phyloP scores from a whole-genome alignment of 2,113 vertebrate species.

The Syngnathus typhle region DNA sequence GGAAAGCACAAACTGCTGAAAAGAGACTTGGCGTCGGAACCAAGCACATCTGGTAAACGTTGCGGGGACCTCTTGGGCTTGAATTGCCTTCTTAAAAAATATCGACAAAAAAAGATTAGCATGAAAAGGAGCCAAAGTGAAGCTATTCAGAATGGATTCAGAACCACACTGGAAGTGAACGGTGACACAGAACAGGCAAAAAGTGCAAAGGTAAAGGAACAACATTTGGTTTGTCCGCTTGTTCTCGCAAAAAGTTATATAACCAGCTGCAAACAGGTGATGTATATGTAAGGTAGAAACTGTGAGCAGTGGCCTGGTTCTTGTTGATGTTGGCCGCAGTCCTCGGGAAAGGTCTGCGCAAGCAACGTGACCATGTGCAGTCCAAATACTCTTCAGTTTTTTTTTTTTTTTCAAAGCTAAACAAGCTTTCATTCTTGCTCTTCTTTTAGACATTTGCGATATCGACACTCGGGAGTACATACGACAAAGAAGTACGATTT shows the following conservation, averaged over 20 bases:
- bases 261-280: conserved; percentile 50
- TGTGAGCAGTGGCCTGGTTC: conserved; percentile 28
- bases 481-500: neutral
- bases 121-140: conserved; percentile 34
- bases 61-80: conserved; percentile 52
- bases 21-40: conserved; percentile 60
- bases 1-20: conserved; percentile 49
- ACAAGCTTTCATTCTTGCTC: neutral
- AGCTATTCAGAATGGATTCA: conserved; percentile 33
- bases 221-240: conserved; percentile 26
- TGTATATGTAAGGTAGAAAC: conserved; percentile 38
- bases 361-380: conserved; percentile 17
- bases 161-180: conserved; percentile 12
- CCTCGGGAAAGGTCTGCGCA: conserved; percentile 32
- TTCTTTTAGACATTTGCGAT: neutral
- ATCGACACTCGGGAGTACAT: neutral
- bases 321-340: conserved; percentile 55
- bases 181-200: conserved; percentile 15
- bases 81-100: conserved; percentile 42
- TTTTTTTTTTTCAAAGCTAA: neutral
- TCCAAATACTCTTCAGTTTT: conserved; percentile 15
- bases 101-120: conserved; percentile 23
- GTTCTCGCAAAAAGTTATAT: conserved; percentile 42
- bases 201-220: conserved; percentile 23
- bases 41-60: conserved; percentile 71